Evolutionary conservation across 2,113 vertebrate genomes (phyloP), one percentile per base, ranked within the genome.

Genomic region (Cyanistes caeruleus): DNA sequence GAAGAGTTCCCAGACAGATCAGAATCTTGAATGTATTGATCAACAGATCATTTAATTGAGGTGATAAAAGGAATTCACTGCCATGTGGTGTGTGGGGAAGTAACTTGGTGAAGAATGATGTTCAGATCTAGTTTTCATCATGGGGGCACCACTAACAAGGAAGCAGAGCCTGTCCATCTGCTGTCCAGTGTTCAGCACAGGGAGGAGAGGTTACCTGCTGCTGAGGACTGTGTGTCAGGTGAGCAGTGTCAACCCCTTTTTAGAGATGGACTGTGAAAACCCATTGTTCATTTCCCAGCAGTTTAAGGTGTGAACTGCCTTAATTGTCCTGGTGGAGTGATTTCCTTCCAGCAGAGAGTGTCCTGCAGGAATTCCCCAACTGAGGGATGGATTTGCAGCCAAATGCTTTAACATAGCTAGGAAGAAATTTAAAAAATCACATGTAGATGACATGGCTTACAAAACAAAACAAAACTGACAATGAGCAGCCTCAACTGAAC

Each of bases 171-270:
- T 73, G 70, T 53, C 23, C 41, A 27, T 35, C 23, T 80, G 7
- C 22, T 74, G 18, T 16, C 14, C 49, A 16, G 31, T 11, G 31
- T 37, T 92, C 67, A 55, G 51, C 75, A 74, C 2, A 39, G 70
- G 28, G 31, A 5, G 31, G 25, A 10, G 16, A 56, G 13, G 20
- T 64, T 53, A n/a, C 25, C 59, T 62, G 18, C 35, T 65, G 51
- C 20, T 46, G 59, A 49, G 30, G 35, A 27, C 28, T 39, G 2
- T 22, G 44, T 46, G 82, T 22, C 37, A 41, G 35, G 39, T n/a
- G 43, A 67, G 43, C 33, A 59, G 33, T 0, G 2, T 3, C 63
- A 69, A 80, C 0, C 43, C 17, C 4, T 28, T 67, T 58, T 48
- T 46, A 81, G 64, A 62, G 35, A 28, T 1, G 2, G 56, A 28